phyloP scores from a whole-genome alignment of 1,140 invertebrate species.

The Drosophila parabipectinata region DNA sequence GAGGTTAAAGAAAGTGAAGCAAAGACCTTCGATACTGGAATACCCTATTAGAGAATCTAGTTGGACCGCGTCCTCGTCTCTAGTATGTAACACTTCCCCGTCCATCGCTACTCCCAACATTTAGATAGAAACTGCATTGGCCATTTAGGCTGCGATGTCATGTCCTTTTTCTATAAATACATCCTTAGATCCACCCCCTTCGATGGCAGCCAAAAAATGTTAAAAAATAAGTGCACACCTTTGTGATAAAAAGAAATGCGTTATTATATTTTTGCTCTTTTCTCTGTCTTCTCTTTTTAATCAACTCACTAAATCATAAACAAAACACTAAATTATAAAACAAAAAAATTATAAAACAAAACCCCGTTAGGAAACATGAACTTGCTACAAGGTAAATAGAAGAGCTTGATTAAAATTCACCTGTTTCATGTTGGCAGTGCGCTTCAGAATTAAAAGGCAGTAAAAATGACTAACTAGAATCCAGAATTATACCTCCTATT shows the following conservation, averaged over 20 bases:
- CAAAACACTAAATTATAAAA: constrained; percentile 36
- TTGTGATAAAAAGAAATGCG: constrained; percentile 20
- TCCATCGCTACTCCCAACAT: background rate
- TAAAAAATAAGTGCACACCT: constrained; percentile 19
- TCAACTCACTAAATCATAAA: constrained; percentile 48
- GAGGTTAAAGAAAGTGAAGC: background rate
- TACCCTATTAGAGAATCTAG: constrained; percentile 16
- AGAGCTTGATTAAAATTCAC: constrained; percentile 54
- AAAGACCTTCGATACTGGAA: background rate
- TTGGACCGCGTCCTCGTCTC: constrained; percentile 5
- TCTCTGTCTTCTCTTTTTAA: constrained; percentile 71
- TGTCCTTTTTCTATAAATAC: constrained; percentile 4
- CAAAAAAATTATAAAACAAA: constrained; percentile 14
- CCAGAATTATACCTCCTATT: too few relatives aligned
- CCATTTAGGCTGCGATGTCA: constrained; percentile 23
- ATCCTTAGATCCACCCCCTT: background rate
- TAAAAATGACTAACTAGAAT: background rate
- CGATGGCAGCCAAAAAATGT: constrained; percentile 6
- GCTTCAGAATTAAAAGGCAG: constrained; percentile 15
- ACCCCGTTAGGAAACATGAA: constrained; percentile 82
- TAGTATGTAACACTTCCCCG: constrained; percentile 20
- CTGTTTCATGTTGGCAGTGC: constrained; percentile 24
- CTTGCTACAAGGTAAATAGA: constrained; percentile 83
- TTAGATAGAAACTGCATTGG: constrained; percentile 14
- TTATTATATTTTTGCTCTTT: constrained; percentile 61